These are phyloP conservation scores for Macrostomum lignano DNA, from an alignment of 1,140 invertebrate species.

Conservation along the genomic window DNA sequence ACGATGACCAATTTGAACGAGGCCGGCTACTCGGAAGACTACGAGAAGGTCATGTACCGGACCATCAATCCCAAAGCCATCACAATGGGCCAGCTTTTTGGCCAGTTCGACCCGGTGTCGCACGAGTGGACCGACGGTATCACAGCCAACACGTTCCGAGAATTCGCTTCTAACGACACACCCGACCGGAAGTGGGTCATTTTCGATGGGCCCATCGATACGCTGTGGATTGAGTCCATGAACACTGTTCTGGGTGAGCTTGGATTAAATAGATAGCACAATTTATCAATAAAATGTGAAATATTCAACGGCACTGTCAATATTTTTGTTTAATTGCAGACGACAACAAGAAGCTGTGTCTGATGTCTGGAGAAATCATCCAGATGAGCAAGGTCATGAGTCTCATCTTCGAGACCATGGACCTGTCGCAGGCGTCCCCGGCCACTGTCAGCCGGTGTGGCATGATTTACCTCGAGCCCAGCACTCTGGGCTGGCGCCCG, in stretches of 20 bases:
- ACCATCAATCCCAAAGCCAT: conserved; percentile 29
- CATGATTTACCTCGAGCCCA: conserved; percentile 29
- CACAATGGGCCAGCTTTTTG: conserved; percentile 28
- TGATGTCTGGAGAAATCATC: conserved; percentile 29
- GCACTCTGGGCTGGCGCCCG: conserved; percentile 23
- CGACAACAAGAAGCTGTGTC: conserved; percentile 29
- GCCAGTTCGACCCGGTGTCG: conserved; percentile 27
- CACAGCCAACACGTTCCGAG: conserved; percentile 26
- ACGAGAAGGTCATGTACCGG: conserved; percentile 18
- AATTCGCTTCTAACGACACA: conserved; percentile 22
- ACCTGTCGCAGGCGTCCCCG: conserved; percentile 32
- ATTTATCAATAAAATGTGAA: too few relatives aligned
- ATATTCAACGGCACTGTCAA: too few relatives aligned
- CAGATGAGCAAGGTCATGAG: conserved; percentile 28
- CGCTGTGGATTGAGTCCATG: conserved; percentile 30
- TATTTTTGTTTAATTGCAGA: conserved; percentile 25
- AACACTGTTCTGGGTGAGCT: conserved; percentile 29
- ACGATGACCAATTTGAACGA: conserved; percentile 34
- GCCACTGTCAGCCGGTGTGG: conserved; percentile 28
- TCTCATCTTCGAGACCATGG: conserved; percentile 29
- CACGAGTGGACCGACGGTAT: conserved; percentile 34
- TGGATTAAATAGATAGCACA: too few relatives aligned
- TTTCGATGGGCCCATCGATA: conserved; percentile 29
- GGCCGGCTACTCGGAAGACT: conserved; percentile 16
- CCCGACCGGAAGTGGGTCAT: conserved; percentile 28